A percentile compares a stretch with the other conserved stretches of the same genome.
Evolutionary conservation across 2,113 vertebrate genomes (phyloP).

Genomic region (Labeo rohita): DNA sequence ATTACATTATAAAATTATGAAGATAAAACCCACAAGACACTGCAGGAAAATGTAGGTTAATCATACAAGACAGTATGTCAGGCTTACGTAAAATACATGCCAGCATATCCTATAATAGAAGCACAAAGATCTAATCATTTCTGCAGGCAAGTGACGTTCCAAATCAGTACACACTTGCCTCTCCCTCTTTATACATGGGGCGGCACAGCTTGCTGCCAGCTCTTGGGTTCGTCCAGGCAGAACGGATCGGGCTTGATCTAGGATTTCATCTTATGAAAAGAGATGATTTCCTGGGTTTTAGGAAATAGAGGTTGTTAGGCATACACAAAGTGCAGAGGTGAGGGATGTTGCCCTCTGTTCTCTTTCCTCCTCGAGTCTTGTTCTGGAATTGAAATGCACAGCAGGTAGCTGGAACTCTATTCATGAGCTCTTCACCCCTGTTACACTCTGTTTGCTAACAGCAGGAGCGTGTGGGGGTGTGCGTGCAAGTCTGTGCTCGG

Average conservation of each 20-base stretch:
- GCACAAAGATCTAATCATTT: not conserved
- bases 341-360: constrained; percentile 14
- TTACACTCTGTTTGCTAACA: constrained; percentile 51
- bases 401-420: constrained; percentile 45
- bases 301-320: constrained; percentile 19
- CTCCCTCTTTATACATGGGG: not conserved
- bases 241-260: constrained; percentile 54
- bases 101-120: not conserved
- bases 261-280: constrained; percentile 48
- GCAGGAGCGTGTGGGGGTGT: constrained; percentile 30
- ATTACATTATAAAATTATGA: not conserved
- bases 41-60: not conserved
- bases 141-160: not conserved
- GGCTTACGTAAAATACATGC: not conserved
- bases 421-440: constrained; percentile 48
- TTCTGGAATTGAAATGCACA: constrained; percentile 33
- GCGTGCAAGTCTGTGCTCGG: not conserved
- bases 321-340: constrained; percentile 37
- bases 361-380: not conserved
- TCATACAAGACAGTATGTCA: not conserved
- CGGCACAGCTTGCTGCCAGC: constrained; percentile 9
- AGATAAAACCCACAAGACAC: not conserved
- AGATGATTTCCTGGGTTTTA: constrained; percentile 42
- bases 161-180: not conserved
- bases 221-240: constrained; percentile 33